Base-by-base conservation (phyloP, 1,140 invertebrate species). In the Diorhabda carinulata region DNA sequence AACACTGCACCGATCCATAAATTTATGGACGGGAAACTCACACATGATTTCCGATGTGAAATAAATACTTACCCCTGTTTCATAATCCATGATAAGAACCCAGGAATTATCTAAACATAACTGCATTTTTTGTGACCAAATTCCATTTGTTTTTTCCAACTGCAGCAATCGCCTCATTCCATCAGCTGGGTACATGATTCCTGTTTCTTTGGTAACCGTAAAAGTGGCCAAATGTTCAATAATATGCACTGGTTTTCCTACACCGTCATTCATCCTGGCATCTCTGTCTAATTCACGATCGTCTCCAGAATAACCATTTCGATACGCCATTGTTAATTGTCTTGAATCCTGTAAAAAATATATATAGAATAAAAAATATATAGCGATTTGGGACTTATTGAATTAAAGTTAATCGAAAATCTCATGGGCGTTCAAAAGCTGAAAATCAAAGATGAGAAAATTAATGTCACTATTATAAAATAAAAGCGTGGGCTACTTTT, bases 41-140 rank as follows among this genome's bases (percentile, higher is more conserved):
- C 25, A 1, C 25, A 25, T 25, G 25, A 25, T 25, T 25, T 25
- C 1, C 25, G 25, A 25, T 25, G 25, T 25, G 25, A 25, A 25
- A 25, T 25, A 25, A 25, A 70, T 67, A 84, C 88, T 86, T 85
- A 98, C 95, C 82, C 94, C 95, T 71, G 95, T 97, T 84, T 98
- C 96, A 79, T 95, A 96, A 79, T 98, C 97, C 86, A 98, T 93
- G 63, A 98, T 95, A 40, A 98, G 87, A 66, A 98, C 90, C 90
- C 92, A 94, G 74, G 89, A 89, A 61, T 90, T 87, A 76, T 98
- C 95, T 57, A 98, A 82, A 73, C 92, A 89, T 47, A 98, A 84
- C 76, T 95, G 89, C 94, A 98, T 98, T 80, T 97, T 97, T 84
- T 99, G 97, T 47, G 96, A 98, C 97, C 97, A 99, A 80, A 99